Conservation (phyloP, 2,797 vertebrate genomes). For the Enteromius paludinosus region DNA sequence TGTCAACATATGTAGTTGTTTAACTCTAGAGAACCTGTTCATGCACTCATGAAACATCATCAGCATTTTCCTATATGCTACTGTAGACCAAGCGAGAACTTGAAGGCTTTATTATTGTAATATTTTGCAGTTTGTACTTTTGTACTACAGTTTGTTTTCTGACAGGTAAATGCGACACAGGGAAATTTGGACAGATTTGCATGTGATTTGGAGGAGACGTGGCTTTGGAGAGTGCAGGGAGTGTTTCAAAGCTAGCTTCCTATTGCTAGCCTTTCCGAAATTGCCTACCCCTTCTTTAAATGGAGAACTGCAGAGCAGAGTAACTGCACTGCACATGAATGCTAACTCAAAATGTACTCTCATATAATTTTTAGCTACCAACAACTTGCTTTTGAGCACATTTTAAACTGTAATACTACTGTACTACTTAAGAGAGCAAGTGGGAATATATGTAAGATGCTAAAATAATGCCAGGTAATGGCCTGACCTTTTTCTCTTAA, state of each 20-base stretch:
- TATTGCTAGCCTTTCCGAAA: too few species aligned
- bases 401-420: neutral
- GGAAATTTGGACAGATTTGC: too few species aligned
- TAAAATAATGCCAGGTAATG: conserved; percentile 33
- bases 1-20: too few species aligned
- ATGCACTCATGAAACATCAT: neutral
- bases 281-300: neutral
- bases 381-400: neutral
- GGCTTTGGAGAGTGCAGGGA: too few species aligned
- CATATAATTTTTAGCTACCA: neutral
- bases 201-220: too few species aligned
- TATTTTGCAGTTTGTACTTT: neutral
- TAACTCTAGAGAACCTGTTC: too few species aligned
- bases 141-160: too few species aligned
- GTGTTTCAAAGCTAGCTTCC: too few species aligned
- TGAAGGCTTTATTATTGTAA: neutral
- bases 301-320: neutral
- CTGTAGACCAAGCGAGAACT: neutral
- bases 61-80: too few species aligned
- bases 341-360: neutral
- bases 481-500: conserved; percentile 29
- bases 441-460: neutral
- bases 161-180: too few species aligned
- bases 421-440: neutral
- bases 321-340: neutral